Base-by-base conservation (phyloP, 2,888 invertebrate genomes). In the Melanophora roralis region DNA sequence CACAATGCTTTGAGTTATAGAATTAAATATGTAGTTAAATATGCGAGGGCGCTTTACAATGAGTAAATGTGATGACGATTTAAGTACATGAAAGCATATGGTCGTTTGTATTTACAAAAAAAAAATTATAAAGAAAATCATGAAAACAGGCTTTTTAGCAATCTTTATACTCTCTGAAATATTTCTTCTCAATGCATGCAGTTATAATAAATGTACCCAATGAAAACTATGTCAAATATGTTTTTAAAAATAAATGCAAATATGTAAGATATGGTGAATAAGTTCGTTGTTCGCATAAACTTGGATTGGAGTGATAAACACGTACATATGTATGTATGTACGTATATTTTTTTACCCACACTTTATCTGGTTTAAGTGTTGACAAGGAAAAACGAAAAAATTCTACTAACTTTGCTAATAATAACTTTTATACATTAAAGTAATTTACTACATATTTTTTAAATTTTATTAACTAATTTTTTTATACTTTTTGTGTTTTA, bases 151-250 rank as follows among this genome's bases (percentile, higher is more conserved):
- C 62, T 45, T 36, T 62, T 36, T 45, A 21, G 2, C 1, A 16
- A 36, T n/a, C 1, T 16, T 32, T 36, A 16, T 72, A 36, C 36
- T 62, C 36, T 36, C 21, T 3, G 6, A n/a, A 38, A 59, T n/a
- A 47, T 23, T 49, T 12, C 38, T 38, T 27, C 27, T 27, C 27
- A 6, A 27, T 27, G 6, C 27, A 27, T 27, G 6, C 27, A 27
- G 3, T 5, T 27, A 6, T 59, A 16, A n/a, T n/a, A n/a, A n/a
- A n/a, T n/a, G 59, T n/a, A 51, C 16, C 23, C 12, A 5, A 34
- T 34, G 27, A 34, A 74, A 74, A 74, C 43, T 67, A 60, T 74
- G 74, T 65, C 73, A 74, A 72, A 74, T 40, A 51, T 49, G 11
- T 49, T 49, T n/a, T 59, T 43, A 51, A 59, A 27, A 49, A 59